Evolutionary conservation across 2,113 vertebrate species (phyloP).

Genomic region (Aix galericulata): DNA sequence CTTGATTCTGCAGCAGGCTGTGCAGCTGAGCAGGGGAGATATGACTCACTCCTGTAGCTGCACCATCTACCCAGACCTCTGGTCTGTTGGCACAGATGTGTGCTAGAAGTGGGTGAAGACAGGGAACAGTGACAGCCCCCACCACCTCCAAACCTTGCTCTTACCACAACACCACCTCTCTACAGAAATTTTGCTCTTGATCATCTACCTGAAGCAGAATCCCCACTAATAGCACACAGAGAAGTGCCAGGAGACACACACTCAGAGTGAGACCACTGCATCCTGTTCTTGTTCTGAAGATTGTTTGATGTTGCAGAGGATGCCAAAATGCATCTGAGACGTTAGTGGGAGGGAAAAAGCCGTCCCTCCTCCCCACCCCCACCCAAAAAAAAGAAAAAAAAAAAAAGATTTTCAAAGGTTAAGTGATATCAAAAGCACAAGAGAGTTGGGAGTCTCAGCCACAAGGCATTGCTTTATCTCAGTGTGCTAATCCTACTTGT

Average conservation of each 20-base stretch:
- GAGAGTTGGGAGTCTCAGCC: background rate
- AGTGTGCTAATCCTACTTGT: background rate
- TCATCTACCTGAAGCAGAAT: background rate
- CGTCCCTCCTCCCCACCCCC: background rate
- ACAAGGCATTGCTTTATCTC: background rate
- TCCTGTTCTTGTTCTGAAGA: background rate
- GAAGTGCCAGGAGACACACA: background rate
- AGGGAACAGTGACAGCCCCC: background rate
- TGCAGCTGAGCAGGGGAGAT: background rate
- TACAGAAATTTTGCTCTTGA: background rate
- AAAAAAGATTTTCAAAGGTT: background rate
- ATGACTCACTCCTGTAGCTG: constrained; percentile 32
- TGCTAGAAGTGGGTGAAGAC: background rate
- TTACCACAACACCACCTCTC: background rate
- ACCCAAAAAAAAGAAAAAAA: no score
- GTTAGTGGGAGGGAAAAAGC: background rate
- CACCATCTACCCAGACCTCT: background rate
- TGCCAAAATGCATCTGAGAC: background rate
- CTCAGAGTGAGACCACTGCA: background rate
- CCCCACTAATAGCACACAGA: background rate
- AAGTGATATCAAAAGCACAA: background rate
- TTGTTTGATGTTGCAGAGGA: background rate
- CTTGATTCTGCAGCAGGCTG: background rate
- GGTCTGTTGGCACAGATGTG: background rate
- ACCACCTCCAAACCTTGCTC: background rate